Base-by-base conservation (phyloP, 2,113 vertebrate species). In the Rynchops niger region DNA sequence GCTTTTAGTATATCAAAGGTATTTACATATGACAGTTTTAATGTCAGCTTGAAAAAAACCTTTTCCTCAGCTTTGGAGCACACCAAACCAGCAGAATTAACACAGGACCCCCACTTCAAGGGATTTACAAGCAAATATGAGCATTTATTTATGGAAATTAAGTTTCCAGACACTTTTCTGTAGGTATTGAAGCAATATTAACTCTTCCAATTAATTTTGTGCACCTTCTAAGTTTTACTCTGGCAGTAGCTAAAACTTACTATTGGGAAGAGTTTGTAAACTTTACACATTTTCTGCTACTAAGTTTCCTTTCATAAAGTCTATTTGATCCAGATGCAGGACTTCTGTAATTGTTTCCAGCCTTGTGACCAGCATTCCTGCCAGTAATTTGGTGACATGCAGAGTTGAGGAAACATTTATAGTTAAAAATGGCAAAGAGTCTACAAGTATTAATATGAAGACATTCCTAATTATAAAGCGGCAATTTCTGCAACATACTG, bases 231-330 rank as follows among this genome's bases (percentile, higher is more conserved):
- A 78, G n/a, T 45, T 49, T n/a, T 30, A 18, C 30, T 55, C 61
- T 20, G 27, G 49, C 89, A 91, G 32, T 34, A 80, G 74, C 80
- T 82, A 5, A 32, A 38, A 62, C 23, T 50, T 47, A 58, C 49
- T 83, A 38, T 1, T 59, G 30, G 26, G 21, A 56, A 5, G 36
- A 66, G 47, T 96, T 90, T 96, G 88, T 66, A 82, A 95, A 79
- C 78, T 95, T 92, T 53, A 69, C 83, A 94, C 30, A 40, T 63
- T 96, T 72, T 81, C 73, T 72, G 55, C 86, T 97, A 73, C 59
- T 9, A 19, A 63, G 70, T 94, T 93, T 63, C 72, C 88, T 52
- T 82, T 77, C 63, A 32, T 40, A 83, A 77, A 77, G 25, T 76
- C 78, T 36, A 81, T 66, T 88, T 7, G 52, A 70, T 90, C 90